A percentile compares a stretch with the other conserved stretches of the same genome.
Evolutionary conservation across 2,888 invertebrate genomes (phyloP).

Genomic region (Branchipolynoe longqiensis): DNA sequence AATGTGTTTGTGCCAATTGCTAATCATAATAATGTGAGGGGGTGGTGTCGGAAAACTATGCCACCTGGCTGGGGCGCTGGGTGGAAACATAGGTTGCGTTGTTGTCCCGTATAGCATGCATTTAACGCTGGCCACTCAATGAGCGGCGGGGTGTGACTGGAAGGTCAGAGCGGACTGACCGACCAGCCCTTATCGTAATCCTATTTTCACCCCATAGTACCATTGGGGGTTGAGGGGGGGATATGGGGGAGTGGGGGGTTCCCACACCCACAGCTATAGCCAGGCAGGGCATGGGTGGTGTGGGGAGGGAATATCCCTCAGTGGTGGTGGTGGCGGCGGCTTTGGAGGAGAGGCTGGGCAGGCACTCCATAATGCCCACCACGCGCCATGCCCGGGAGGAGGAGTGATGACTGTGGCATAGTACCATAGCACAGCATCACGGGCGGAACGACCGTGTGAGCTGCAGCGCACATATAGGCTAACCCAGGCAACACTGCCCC

Average conservation of each 20-base stretch:
- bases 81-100: no score
- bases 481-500: no score
- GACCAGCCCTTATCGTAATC: neutral
- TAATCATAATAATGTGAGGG: constrained; percentile 44
- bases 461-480: no score
- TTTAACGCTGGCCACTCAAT: no score
- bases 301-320: no score
- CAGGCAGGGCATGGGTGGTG: no score
- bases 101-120: no score
- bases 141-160: no score
- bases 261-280: no score
- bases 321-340: no score
- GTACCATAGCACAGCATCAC: neutral
- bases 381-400: neutral
- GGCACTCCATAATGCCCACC: constrained; percentile 26
- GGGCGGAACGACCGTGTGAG: neutral
- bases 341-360: no score
- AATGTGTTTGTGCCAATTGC: constrained; percentile 8
- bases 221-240: neutral
- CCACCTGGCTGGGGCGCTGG: neutral
- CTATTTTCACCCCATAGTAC: neutral
- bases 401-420: neutral
- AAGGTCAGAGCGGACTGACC: constrained; percentile 27
- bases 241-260: neutral
- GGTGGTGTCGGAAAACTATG: neutral